Base-by-base conservation (phyloP, 2,113 vertebrate genomes). In the Hemiscyllium ocellatum region DNA sequence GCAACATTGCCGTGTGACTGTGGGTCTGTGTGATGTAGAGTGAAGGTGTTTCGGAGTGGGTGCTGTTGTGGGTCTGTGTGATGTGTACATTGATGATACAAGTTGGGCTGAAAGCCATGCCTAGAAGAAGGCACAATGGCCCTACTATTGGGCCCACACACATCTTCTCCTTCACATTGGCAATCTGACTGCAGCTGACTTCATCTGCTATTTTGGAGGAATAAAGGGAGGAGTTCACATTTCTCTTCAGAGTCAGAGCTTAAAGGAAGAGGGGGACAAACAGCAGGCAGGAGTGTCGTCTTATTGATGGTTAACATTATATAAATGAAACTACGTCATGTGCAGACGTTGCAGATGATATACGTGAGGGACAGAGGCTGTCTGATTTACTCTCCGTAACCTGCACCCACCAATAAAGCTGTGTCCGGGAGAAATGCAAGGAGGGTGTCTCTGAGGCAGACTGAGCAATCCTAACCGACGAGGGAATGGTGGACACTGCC, bases 101-200 rank as follows among this genome's bases (percentile, higher is more conserved):
- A 7, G 6, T 33, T 66, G 61, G 61, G 89, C 89, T 2, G 8
- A 37, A 61, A 66, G 89, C 89, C 89, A 93, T 68, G 29, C 68
- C 61, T 37, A 17, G 37, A 68, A 37, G 89, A 68, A 93, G 61
- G 61, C 89, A 93, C 89, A 93, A 93, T 93, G 89, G 89, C 61
- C 61, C 89, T n/a, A 68, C 89, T 93, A 66, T 93, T 66, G 66
- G 89, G 61, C 89, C 61, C 89, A 68, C 61, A 93, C 89, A 91
- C 56, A 65, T 22, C 10, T 1, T 20, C 61, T 37, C 33, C 15
- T 7, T 19, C 37, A n/a, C 33, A 19, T 10, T 61, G n/a, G 89
- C 20, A 65, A n/a, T 22, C 89, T 37, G 37, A 20, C 80, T 22
- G 80, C 15, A 20, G 37, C 15, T n/a, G 17, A 66, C 89, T 66